phyloP scores from a whole-genome alignment of 2,797 vertebrate species.

The Myotis pilosus region DNA sequence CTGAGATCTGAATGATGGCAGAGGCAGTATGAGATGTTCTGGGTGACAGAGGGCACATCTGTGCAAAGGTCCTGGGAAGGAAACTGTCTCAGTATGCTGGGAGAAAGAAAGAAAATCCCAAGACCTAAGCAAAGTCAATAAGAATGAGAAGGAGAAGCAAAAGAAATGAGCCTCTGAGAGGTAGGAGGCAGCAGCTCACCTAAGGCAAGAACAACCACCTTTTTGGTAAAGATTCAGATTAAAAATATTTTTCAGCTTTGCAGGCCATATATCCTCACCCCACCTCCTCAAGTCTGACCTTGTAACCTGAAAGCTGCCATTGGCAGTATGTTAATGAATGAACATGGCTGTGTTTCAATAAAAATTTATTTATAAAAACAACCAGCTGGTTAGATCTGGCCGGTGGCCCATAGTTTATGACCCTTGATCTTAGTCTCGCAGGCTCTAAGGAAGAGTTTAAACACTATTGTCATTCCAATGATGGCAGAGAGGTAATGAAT shows the following conservation, averaged over 20 bases:
- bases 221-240: background rate
- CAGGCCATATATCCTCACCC: background rate
- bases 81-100: background rate
- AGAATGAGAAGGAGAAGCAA: background rate
- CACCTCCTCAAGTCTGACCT: background rate
- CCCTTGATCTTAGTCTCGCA: background rate
- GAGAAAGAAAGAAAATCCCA: background rate
- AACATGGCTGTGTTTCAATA: background rate
- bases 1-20: background rate
- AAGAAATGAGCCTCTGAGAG: background rate
- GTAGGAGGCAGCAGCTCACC: rapidly evolving
- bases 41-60: background rate
- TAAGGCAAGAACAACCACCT: background rate
- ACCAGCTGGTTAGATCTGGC: background rate
- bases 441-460: background rate
- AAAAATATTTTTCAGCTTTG: background rate
- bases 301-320: background rate
- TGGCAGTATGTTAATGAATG: background rate
- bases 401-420: background rate
- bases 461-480: background rate
- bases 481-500: background rate
- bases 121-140: background rate
- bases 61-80: background rate
- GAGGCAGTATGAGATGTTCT: background rate
- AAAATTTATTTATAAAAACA: background rate